Conservation (phyloP, 2,113 vertebrate genomes). For the Gulo gulo region DNA sequence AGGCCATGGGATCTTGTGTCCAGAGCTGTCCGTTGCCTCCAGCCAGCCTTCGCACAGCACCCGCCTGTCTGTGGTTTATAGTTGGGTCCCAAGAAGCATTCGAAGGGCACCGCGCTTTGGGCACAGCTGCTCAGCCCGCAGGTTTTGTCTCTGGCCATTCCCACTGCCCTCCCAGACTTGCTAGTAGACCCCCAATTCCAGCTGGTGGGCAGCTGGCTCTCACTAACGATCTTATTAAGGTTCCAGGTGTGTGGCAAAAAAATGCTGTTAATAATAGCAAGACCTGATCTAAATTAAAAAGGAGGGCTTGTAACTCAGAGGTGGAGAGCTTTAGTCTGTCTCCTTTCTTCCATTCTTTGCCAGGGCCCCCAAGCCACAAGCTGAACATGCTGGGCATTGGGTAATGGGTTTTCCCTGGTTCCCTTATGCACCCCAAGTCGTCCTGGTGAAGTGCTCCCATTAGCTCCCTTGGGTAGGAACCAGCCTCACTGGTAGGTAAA, state of each 20-base stretch:
- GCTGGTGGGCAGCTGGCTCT: background rate
- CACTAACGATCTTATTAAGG: background rate
- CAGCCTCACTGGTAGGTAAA: background rate
- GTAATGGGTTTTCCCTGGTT: background rate
- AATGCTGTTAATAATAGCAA: background rate
- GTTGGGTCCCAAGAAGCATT: background rate
- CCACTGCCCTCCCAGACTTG: background rate
- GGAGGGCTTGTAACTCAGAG: background rate
- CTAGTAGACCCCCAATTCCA: background rate
- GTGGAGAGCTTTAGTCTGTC: background rate
- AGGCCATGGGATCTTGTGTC: background rate
- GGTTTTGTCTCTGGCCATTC: background rate
- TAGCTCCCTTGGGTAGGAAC: background rate
- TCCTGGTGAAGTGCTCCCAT: background rate
- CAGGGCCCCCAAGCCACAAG: background rate
- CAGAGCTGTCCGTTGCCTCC: background rate
- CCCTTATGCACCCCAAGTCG: background rate
- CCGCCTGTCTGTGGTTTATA: background rate
- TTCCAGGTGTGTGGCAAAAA: background rate
- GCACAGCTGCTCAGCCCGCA: background rate
- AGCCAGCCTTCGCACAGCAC: background rate
- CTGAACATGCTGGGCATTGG: background rate
- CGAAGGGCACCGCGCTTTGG: background rate
- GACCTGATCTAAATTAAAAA: background rate
- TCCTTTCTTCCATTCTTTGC: background rate